Conservation (phyloP, 2,888 invertebrate genomes). For the Cotesia congregata region DNA sequence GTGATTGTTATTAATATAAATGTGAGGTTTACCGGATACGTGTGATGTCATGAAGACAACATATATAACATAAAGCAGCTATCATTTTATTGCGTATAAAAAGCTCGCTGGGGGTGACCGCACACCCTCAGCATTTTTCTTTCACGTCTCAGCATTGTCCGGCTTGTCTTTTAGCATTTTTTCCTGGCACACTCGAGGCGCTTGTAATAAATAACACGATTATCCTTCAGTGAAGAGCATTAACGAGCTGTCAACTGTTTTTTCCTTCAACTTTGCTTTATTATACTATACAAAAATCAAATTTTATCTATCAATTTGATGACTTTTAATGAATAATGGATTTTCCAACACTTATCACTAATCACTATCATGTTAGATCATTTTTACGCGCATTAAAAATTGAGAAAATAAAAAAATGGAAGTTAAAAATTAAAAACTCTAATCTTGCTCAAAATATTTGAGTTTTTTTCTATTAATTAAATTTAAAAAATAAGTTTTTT, state of each 20-base stretch:
- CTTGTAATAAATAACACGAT: slow-evolving; percentile 39
- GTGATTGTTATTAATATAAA: background rate
- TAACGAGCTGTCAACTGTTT: slow-evolving; percentile 30
- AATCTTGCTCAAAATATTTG: no score
- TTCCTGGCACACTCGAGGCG: slow-evolving; percentile 9
- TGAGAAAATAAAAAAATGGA: no score
- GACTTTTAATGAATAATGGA: background rate
- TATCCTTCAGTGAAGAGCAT: slow-evolving; percentile 35
- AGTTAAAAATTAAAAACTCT: no score
- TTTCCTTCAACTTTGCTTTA: background rate
- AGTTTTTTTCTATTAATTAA: no score
- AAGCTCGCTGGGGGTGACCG: slow-evolving; percentile 43
- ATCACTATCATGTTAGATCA: no score
- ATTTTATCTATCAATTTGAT: background rate
- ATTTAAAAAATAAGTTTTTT: no score
- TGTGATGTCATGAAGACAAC: slow-evolving; percentile 30
- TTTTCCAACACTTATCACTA: background rate
- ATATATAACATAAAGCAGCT: slow-evolving; percentile 51
- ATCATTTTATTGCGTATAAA: slow-evolving; percentile 58
- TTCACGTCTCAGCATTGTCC: slow-evolving; percentile 32
- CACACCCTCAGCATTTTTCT: slow-evolving; percentile 25
- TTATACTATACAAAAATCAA: background rate
- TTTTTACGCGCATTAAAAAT: no score
- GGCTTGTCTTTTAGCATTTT: slow-evolving; percentile 23
- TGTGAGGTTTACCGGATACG: background rate